These are phyloP conservation scores for Xylophagus ater DNA, from an alignment of 2,888 invertebrate species.

Conservation along the genomic window DNA sequence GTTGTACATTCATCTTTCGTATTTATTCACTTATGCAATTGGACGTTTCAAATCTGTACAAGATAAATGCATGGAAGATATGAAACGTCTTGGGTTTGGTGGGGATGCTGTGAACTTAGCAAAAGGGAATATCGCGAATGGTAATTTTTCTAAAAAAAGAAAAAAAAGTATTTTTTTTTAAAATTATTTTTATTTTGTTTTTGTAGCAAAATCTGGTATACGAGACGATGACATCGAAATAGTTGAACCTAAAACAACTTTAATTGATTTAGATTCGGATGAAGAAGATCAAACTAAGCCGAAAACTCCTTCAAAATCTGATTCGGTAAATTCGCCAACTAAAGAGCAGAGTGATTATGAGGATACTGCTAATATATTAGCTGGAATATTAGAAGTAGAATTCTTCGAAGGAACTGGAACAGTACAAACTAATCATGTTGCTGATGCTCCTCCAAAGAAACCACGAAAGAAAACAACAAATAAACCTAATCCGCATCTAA, in stretches of 20 bases:
- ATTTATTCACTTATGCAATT: conserved; percentile 36
- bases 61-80: conserved; percentile 36
- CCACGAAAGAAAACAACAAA: conserved; percentile 36
- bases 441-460: conserved; percentile 24
- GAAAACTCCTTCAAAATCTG: not conserved
- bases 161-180: not conserved
- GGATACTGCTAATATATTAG: conserved; percentile 28
- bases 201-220: not conserved
- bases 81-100: conserved; percentile 36
- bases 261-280: conserved; percentile 37
- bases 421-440: conserved; percentile 8
- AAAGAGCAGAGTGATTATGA: conserved; percentile 23
- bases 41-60: conserved; percentile 37
- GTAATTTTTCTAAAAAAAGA: too few species aligned
- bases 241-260: conserved; percentile 37
- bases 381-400: conserved; percentile 35
- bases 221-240: conserved; percentile 37
- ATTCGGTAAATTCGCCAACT: too few species aligned
- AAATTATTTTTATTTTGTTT: not conserved
- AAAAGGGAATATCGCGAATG: conserved; percentile 27
- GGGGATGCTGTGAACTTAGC: conserved; percentile 36
- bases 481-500: conserved; percentile 34
- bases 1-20: conserved; percentile 37
- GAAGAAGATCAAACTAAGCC: conserved; percentile 28
- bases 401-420: conserved; percentile 22